Base-by-base conservation (phyloP, 2,888 invertebrate genomes). In the Acleris holmiana region DNA sequence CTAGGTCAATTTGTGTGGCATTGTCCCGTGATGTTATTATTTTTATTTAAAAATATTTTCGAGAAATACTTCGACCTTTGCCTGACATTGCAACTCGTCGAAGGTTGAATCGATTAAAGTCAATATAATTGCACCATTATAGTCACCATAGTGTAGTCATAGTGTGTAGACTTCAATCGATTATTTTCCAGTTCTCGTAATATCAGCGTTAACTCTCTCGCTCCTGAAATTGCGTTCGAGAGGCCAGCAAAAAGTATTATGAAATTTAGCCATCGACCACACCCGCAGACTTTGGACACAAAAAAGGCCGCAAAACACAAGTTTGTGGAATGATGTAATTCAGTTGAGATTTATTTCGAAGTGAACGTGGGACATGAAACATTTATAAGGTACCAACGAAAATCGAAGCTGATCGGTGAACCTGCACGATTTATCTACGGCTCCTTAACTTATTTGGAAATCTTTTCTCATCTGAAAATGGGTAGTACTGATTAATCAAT, bases 181-280 rank as follows among this genome's bases (percentile, higher is more conserved):
- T 19, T 19, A 40, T 19, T 40, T 0, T 54, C 13, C 54, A 58
- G 58, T 49, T 29, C 53, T 49, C 64, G 19, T 46, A 57, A 64
- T 64, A 64, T 17, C 47, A 15, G 40, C 53, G 17, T 19, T 54
- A 59, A 54, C 64, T 60, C 54, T 55, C 56, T 19, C 53, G 47
- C 65, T 65, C 67, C 66, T 70, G 69, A 77, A 80, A 81, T 80
- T 79, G 77, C 76, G 73, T 77, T 73, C 67, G 69, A 68, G 71
- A 46, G 68, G 68, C 77, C 62, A 56, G 82, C 82, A 82, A 82
- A 82, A 81, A 77, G 68, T 78, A 79, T 78, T 77, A 81, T 76
- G 73, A 79, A 82, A 80, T 79, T 80, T 74, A 41, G 72, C 73
- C 61, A 66, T 70, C 66, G 67, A 67, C 67, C 71, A 69, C 73